Evolutionary conservation across 2,888 invertebrate species (phyloP), one percentile per base, ranked within the genome.

Genomic region (Trichogramma dendrolimi): DNA sequence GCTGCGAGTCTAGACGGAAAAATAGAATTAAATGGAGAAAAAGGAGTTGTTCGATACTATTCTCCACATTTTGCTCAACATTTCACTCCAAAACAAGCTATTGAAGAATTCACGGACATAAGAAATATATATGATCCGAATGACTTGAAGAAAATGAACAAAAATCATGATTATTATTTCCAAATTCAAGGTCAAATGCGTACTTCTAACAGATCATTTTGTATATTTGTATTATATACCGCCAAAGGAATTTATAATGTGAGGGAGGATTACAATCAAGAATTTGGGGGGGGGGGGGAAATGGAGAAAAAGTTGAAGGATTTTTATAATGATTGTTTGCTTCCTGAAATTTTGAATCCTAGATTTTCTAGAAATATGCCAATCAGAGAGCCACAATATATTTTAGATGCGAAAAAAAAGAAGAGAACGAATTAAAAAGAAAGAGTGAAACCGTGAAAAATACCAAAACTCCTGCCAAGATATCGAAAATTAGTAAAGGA

Each of bases 131-230:
- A 56, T 41, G 46, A 56, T 40, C 27, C 8, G 5, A 44, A 41
- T 4, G 27, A 61, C 42, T n/a, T 1, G 6, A 38, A 47, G 1
- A 49, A 49, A 14, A 56, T 63, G 60, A 63, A 60, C 11, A 52
- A 11, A 40, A 56, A 58, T 4, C 64, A 64, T 41, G 39, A 55
- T 27, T 61, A 59, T 27, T 65, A 51, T 43, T 65, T 58, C 10
- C 61, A 63, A 57, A 52, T 66, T 5, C 63, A 66, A 42, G 65
- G 65, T 2, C 63, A 61, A n/a, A 14, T 65, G 7, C 61, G 61
- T 8, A 63, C 61, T 38, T 50, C 63, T 50, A 11, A 48, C 11
- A 27, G 61, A 42, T 4, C 49, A 1, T 56, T 57, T 38, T 62
- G 65, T 43, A 44, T 60, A 5, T 65, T 62, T 53, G 51, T 52